Base-by-base conservation (phyloP, 2,888 invertebrate genomes). In the Dynastes grantii region DNA sequence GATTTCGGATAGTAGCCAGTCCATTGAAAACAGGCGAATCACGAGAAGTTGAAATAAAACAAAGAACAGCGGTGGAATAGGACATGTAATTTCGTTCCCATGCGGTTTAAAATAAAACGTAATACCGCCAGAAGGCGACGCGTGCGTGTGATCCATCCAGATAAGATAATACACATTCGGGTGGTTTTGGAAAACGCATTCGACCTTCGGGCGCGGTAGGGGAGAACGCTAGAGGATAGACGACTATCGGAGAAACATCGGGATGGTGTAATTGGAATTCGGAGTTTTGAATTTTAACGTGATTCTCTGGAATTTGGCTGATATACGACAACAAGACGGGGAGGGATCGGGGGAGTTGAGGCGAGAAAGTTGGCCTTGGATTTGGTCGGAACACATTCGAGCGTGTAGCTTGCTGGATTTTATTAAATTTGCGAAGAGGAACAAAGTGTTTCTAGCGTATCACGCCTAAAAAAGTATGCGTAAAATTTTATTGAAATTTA, bases 221-320 rank as follows among this genome's bases (percentile, higher is more conserved):
- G 63, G 22, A 58, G 22, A 58, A 58, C 22, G 22, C 16, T 53
- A 13, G 51, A 29, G 27, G 68, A 68, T 51, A 51, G 49, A 51
- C 49, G 6, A 29, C 11, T 51, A 51, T 68, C 51, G 29, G 51
- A 4, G 51, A 51, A 68, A 51, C 68, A 68, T 68, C 68, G 29
- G 16, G 29, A 27, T 29, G 9, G 32, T 5, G 58, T 40, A 73
- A 73, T 73, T 58, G 51, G 73, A 73, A 73, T 73, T 45, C 63
- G 45, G 61, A 75, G 73, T 61, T 75, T 75, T 61, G 73, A 61
- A 75, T 75, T 75, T 75, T 75, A 75, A 63, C 61, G 27, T 75
- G 73, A 75, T 61, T 61, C 49, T 8, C 22, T 8, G 29, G 51
- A 68, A 68, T 68, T 68, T 68, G 13, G 68, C 51, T 68, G 68